Evolutionary conservation across 2,797 vertebrate genomes (phyloP).

Genomic region (Brotula barbata): DNA sequence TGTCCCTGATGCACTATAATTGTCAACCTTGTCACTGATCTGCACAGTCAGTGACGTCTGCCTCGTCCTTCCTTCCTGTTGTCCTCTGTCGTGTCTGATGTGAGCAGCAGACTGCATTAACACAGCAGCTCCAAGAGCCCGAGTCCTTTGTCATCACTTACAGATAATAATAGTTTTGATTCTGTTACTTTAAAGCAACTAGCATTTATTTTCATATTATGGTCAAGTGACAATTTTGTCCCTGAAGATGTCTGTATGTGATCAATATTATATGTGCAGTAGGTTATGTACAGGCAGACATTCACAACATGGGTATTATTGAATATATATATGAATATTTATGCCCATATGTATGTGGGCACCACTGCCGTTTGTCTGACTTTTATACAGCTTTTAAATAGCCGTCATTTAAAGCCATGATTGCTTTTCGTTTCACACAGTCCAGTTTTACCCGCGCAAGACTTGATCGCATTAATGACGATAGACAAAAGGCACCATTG

Average conservation of each 20-base stretch:
- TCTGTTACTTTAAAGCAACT: too few species aligned
- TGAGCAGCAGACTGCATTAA: too few species aligned
- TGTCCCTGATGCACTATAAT: not conserved
- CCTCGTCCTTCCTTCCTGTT: slow-evolving; percentile 6
- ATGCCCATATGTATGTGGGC: slow-evolving; percentile 1
- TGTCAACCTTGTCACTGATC: not conserved
- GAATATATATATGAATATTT: too few species aligned
- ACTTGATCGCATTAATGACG: slow-evolving; percentile 44
- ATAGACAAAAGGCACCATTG: slow-evolving; percentile 53
- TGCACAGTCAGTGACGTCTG: slow-evolving; percentile 2
- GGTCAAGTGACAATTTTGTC: too few species aligned
- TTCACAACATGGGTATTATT: too few species aligned
- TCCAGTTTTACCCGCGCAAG: slow-evolving; percentile 13
- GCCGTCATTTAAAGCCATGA: slow-evolving; percentile 13
- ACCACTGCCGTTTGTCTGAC: not conserved
- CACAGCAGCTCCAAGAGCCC: not conserved
- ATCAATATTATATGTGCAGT: too few species aligned
- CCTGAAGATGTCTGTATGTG: too few species aligned
- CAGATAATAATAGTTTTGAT: too few species aligned
- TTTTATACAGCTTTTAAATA: slow-evolving; percentile 22
- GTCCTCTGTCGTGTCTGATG: not conserved
- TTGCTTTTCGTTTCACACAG: slow-evolving; percentile 27
- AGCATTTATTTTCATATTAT: too few species aligned
- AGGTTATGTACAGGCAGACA: too few species aligned
- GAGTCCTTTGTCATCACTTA: not conserved